Evolutionary conservation across 2,888 invertebrate species (phyloP).

Genomic region (Agonopterix heracliana): DNA sequence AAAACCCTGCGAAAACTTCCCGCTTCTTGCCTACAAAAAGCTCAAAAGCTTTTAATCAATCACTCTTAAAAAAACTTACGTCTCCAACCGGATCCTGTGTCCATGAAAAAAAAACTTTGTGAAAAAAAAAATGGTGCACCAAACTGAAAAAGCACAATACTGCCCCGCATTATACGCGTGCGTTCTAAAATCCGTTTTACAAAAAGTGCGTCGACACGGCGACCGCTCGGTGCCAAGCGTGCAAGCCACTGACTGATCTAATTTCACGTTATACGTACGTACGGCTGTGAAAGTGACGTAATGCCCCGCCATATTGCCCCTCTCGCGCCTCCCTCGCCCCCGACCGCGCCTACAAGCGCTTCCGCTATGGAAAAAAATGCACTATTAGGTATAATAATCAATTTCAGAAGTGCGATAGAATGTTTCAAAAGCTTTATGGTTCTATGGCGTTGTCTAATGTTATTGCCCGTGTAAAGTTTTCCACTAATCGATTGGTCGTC

Average conservation of each 20-base stretch:
- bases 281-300: conserved; percentile 67
- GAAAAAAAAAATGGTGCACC: conserved; percentile 25
- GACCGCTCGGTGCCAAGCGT: conserved; percentile 39
- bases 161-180: conserved; percentile 27
- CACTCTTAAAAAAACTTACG: conserved; percentile 44
- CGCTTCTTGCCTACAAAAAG: conserved; percentile 34
- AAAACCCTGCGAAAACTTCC: conserved; percentile 32
- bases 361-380: conserved; percentile 49
- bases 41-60: conserved; percentile 44
- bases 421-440: conserved; percentile 30
- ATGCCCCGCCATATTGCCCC: conserved; percentile 62
- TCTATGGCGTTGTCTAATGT: conserved; percentile 30
- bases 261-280: conserved; percentile 47
- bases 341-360: conserved; percentile 25
- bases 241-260: conserved; percentile 57
- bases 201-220: conserved; percentile 18
- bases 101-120: conserved; percentile 21
- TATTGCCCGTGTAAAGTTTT: conserved; percentile 19
- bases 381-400: conserved; percentile 50
- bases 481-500: conserved; percentile 10
- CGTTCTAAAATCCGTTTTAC: conserved; percentile 31
- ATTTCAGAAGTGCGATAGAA: conserved; percentile 55
- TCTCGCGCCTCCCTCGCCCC: conserved; percentile 34
- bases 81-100: conserved; percentile 27
- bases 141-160: conserved; percentile 39